These are phyloP conservation scores for Nannobrachium achirus DNA, from an alignment of 2,113 vertebrate genomes.

Conservation along the genomic window DNA sequence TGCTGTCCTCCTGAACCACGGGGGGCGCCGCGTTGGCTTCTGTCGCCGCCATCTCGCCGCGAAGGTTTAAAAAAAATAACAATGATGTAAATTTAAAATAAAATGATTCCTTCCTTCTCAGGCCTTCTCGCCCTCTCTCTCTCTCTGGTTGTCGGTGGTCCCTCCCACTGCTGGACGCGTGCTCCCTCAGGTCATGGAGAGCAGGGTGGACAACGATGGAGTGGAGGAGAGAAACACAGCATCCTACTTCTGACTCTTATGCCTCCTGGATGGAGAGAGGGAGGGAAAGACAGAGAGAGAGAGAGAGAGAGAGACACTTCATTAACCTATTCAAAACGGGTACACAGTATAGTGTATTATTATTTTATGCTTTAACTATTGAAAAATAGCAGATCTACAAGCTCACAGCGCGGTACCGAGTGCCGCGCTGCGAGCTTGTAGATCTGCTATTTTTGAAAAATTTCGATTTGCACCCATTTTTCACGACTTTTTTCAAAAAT, in stretches of 20 bases:
- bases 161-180: conserved; percentile 49
- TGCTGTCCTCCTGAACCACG: conserved; percentile 75
- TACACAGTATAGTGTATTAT: too few species aligned
- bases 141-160: conserved; percentile 50
- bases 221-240: conserved; percentile 69
- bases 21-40: conserved; percentile 69
- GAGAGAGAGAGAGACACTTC: too few species aligned
- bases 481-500: too few species aligned
- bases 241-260: conserved; percentile 73
- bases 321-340: too few species aligned
- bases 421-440: too few species aligned
- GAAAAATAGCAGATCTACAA: too few species aligned
- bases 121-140: conserved; percentile 61
- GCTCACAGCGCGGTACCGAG: too few species aligned
- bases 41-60: conserved; percentile 76
- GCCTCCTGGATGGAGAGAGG: conserved; percentile 54
- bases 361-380: too few species aligned
- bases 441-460: too few species aligned
- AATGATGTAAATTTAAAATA: conserved; percentile 30
- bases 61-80: conserved; percentile 51
- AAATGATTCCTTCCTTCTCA: conserved; percentile 47
- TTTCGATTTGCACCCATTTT: too few species aligned
- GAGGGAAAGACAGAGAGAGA: conserved; percentile 9
- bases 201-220: conserved; percentile 47
- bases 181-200: conserved; percentile 73